These are phyloP conservation scores for Zeugodacus cucurbitae DNA, from an alignment of 1,140 invertebrate species.

Conservation along the genomic window DNA sequence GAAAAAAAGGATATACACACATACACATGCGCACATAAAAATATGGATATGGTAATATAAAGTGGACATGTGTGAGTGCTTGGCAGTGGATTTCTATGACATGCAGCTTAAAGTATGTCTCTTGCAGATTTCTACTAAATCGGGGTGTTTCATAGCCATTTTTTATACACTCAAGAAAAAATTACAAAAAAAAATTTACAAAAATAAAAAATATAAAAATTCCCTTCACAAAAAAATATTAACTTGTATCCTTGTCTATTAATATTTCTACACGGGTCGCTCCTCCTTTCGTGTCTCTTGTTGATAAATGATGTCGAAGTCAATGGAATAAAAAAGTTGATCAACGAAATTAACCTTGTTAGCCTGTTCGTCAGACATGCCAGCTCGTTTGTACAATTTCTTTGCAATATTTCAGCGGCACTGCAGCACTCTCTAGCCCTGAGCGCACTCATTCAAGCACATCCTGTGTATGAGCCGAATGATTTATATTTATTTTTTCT, in stretches of 20 bases:
- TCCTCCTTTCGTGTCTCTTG: not conserved
- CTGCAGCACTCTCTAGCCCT: not conserved
- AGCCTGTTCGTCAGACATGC: not conserved
- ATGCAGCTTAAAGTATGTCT: not conserved
- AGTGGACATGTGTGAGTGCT: not conserved
- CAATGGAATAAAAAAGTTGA: not conserved
- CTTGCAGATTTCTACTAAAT: not conserved
- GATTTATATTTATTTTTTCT: conserved; percentile 12
- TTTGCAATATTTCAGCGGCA: conserved; percentile 14
- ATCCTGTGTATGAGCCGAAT: not conserved
- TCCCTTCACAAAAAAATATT: not conserved
- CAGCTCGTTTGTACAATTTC: conserved; percentile 42
- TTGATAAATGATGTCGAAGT: conserved; percentile 5
- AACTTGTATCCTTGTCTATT: not conserved
- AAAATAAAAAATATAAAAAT: not conserved
- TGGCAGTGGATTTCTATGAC: not conserved
- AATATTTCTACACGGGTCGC: not conserved
- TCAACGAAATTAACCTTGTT: conserved; percentile 43
- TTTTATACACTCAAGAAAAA: not conserved
- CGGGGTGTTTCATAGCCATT: not conserved
- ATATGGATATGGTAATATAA: no score
- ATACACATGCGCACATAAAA: not conserved
- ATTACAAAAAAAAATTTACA: not conserved
- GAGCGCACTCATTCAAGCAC: not conserved
- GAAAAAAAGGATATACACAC: not conserved